A percentile compares a stretch with the other conserved stretches of the same genome.
These are phyloP conservation scores for Cinara cedri DNA, from an alignment of 2,888 invertebrate genomes.

Conservation along the genomic window DNA sequence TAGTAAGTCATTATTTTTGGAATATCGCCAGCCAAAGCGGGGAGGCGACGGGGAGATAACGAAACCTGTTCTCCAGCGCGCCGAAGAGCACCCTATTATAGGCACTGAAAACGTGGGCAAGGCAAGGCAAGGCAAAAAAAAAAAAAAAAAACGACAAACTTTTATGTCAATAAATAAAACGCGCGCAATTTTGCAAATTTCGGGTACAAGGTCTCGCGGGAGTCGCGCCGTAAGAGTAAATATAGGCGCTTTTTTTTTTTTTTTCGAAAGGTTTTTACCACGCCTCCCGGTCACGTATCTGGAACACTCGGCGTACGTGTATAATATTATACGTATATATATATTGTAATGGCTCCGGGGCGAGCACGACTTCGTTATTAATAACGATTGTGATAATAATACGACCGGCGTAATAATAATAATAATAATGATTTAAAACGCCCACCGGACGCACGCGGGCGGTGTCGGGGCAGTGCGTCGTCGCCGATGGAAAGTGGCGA, in stretches of 20 bases:
- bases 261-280: conserved; percentile 52
- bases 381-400: conserved; percentile 50
- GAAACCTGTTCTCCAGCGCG: conserved; percentile 36
- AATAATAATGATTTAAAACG: conserved; percentile 33
- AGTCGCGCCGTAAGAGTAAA: neutral
- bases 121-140: neutral
- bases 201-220: conserved; percentile 36
- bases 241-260: neutral
- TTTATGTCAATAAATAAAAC: neutral
- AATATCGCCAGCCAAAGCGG: conserved; percentile 16
- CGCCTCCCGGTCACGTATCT: conserved; percentile 54
- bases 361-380: conserved; percentile 54
- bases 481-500: conserved; percentile 24
- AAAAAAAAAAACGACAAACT: neutral
- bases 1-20: conserved; percentile 32
- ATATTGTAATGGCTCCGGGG: conserved; percentile 49
- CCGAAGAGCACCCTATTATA: conserved; percentile 1
- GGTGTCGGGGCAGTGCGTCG: neutral
- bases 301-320: conserved; percentile 25
- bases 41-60: conserved; percentile 28
- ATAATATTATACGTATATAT: too few relatives aligned
- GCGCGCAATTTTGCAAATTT: conserved; percentile 15
- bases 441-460: neutral
- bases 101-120: neutral
- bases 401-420: conserved; percentile 31